A percentile compares a stretch with the other conserved stretches of the same genome.
phyloP scores from a whole-genome alignment of 2,113 vertebrate species.

The Syrrhaptes paradoxus region DNA sequence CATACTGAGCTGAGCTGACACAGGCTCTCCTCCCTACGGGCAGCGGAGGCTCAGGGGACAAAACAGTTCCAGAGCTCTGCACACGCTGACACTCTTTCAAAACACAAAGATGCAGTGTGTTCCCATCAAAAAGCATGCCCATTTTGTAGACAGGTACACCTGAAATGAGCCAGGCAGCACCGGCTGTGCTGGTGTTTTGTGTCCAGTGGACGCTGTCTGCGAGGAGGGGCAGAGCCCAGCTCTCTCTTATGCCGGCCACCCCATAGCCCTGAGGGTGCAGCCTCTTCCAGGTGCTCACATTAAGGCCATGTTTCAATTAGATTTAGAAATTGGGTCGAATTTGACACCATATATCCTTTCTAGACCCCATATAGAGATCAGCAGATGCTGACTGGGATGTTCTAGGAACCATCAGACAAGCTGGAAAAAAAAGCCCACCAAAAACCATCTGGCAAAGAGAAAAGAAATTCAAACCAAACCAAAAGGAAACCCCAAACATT shows the following conservation, averaged over 20 bases:
- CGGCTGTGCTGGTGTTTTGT: neutral
- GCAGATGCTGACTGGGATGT: neutral
- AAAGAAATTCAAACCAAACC: neutral
- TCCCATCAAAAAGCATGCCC: neutral
- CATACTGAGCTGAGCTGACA: neutral
- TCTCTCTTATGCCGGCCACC: neutral
- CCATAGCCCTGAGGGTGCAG: neutral
- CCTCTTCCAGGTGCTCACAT: neutral
- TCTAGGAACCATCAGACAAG: neutral
- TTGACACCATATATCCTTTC: neutral
- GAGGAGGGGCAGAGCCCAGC: neutral
- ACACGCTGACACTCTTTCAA: rapidly evolving
- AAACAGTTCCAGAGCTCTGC: neutral
- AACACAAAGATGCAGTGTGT: neutral
- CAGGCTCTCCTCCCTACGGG: neutral
- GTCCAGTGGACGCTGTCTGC: neutral
- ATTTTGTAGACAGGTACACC: neutral
- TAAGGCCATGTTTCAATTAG: neutral
- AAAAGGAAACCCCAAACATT: slow-evolving; percentile 36
- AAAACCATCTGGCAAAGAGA: neutral
- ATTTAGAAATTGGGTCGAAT: neutral
- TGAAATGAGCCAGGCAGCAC: neutral
- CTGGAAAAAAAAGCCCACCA: neutral
- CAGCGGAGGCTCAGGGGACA: neutral
- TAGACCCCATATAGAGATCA: neutral